Evolutionary conservation across 2,888 invertebrate species (phyloP).

Genomic region (Sminthurinus aureus): DNA sequence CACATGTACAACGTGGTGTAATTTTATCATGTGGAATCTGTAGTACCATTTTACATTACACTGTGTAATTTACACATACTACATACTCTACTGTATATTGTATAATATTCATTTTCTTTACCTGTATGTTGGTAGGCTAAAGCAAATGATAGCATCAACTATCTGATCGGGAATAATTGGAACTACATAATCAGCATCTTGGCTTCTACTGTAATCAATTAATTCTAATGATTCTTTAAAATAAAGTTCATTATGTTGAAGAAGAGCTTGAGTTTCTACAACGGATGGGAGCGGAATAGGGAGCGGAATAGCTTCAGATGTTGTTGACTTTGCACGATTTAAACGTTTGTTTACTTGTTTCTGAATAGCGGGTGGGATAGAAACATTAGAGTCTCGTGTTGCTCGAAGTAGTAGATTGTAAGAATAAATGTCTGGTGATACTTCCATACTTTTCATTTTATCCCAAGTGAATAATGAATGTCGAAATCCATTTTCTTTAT

Average conservation of each 20-base stretch:
- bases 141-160: neutral
- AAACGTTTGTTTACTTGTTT: constrained; percentile 15
- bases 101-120: neutral
- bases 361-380: constrained; percentile 25
- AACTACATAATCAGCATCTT: neutral
- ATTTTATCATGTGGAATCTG: neutral
- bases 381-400: constrained; percentile 82
- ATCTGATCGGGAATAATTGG: neutral
- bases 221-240: neutral
- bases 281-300: neutral
- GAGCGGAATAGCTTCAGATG: neutral
- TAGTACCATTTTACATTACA: neutral
- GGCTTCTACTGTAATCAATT: neutral
- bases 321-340: neutral
- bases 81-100: too few species aligned
- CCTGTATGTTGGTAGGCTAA: constrained; percentile 16
- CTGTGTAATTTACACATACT: neutral
- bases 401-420: constrained; percentile 84
- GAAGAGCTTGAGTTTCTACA: neutral
- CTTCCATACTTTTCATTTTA: constrained; percentile 73
- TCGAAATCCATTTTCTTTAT: constrained; percentile 80
- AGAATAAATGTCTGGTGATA: constrained; percentile 75
- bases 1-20: too few species aligned
- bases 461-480: constrained; percentile 86
- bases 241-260: neutral